Base-by-base conservation (phyloP, 1,140 invertebrate species). In the Trichonephila clavata region DNA sequence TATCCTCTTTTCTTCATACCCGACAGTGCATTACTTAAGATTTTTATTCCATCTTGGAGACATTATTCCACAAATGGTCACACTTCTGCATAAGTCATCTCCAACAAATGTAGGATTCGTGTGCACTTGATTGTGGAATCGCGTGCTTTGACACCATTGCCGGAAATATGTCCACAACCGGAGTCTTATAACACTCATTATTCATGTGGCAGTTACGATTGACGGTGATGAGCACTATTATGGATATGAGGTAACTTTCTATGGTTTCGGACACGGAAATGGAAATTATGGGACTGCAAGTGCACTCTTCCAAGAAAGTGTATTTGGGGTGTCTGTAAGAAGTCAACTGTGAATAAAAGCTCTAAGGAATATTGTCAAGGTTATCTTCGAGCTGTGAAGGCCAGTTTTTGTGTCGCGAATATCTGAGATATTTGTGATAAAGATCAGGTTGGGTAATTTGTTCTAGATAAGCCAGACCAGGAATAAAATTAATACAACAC, bases 211-310 rank as follows among this genome's bases (percentile, higher is more conserved):
- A 50, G 50, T 50, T 50, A 50, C 8, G 50, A 27, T 24, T 24
- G 24, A 24, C 21, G 21, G 65, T 10, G 10, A 68, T n/a, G n/a
- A 24, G 24, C 65, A 21, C 65, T 8, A n/a, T 68, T 68, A 68
- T 68, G 65, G 27, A 68, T 68, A 68, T 68, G 65, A 68, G 65
- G n/a, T 68, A 68, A 68, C 65, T 68, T 68, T 68, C 65, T 68
- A 68, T 68, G n/a, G n/a, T 21, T 68, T 68, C 21, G 13, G 13
- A 68, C 65, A 68, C 65, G 65, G 65, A 68, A 68, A 68, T 68
- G 65, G 65, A 68, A 68, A 68, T 68, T 8, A 24, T 68, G 21
- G 3, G 65, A 24, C n/a, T 10, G n/a, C 24, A 24, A 24, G n/a
- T 13, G 65, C 65, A 2, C 10, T 68, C 65, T 68, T 68, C 65